phyloP scores from a whole-genome alignment of 1,140 invertebrate species.

The Leptinotarsa undecemlineata region DNA sequence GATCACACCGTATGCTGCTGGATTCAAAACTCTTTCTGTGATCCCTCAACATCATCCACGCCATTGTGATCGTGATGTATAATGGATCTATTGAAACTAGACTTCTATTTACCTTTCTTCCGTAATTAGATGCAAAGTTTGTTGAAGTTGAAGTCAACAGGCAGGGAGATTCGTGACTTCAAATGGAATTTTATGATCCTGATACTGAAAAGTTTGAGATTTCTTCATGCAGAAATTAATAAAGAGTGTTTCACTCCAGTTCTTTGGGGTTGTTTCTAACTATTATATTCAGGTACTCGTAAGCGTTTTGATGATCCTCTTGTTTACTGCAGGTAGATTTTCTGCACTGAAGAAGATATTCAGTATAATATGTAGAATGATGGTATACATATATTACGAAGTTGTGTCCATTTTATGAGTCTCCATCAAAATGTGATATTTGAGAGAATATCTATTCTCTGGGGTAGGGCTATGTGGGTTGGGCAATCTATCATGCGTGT shows the following conservation, averaged over 20 bases:
- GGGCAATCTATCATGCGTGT: too few relatives aligned
- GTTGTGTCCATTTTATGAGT: too few relatives aligned
- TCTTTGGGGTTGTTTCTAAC: background rate
- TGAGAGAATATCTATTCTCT: too few relatives aligned
- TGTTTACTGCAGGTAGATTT: background rate
- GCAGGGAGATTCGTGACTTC: conserved; percentile 19
- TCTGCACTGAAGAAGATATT: background rate
- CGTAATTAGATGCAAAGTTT: conserved; percentile 24
- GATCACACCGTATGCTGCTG: too few relatives aligned
- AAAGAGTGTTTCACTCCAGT: conserved; percentile 5
- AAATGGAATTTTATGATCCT: conserved; percentile 21
- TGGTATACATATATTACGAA: too few relatives aligned
- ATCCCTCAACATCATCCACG: background rate
- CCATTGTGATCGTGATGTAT: conserved; percentile 8
- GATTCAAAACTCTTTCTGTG: too few relatives aligned
- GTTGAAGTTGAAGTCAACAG: conserved; percentile 22
- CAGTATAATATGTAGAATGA: too few relatives aligned
- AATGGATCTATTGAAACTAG: conserved; percentile 9
- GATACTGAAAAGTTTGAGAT: conserved; percentile 19
- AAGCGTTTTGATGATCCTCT: background rate
- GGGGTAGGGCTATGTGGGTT: too few relatives aligned
- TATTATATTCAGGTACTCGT: background rate
- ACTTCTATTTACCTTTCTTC: conserved; percentile 18
- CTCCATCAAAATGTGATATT: too few relatives aligned
- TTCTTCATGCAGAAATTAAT: conserved; percentile 20